A percentile compares a stretch with the other conserved stretches of the same genome.
Conservation (phyloP, 2,888 invertebrate genomes). For the Noctua pronuba region DNA sequence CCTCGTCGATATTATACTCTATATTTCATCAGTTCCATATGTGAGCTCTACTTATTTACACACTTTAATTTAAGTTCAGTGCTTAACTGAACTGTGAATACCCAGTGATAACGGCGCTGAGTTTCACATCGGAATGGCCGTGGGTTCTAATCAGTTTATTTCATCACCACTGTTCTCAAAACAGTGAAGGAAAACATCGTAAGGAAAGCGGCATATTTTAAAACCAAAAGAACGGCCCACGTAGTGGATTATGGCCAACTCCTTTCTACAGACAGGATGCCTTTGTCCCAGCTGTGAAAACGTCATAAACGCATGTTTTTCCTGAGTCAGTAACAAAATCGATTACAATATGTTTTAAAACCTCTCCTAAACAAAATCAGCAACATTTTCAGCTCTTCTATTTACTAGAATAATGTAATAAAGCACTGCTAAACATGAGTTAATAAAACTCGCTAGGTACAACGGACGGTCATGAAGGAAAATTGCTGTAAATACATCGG, state of each 20-base stretch:
- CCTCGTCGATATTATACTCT: neutral
- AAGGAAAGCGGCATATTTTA: neutral
- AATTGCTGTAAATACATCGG: constrained; percentile 11
- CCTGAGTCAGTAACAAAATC: neutral
- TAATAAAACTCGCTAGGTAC: constrained; percentile 8
- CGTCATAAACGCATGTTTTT: neutral
- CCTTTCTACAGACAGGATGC: neutral
- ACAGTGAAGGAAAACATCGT: neutral
- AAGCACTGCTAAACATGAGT: constrained; percentile 1
- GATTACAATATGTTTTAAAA: neutral
- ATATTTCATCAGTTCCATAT: neutral
- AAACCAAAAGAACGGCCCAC: neutral
- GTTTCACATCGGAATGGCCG: neutral
- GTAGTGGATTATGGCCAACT: neutral
- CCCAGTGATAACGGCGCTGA: neutral
- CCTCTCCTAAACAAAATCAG: neutral
- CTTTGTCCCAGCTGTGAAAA: neutral
- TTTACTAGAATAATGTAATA: neutral
- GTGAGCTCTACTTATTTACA: neutral
- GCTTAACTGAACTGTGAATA: neutral
- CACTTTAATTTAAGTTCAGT: neutral
- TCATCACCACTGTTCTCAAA: neutral
- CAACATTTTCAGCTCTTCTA: neutral
- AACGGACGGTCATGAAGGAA: constrained; percentile 10
- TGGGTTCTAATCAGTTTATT: neutral